A percentile compares a stretch with the other conserved stretches of the same genome.
Evolutionary conservation across 2,797 vertebrate species (phyloP).

Genomic region (Macroramphosus scolopax): DNA sequence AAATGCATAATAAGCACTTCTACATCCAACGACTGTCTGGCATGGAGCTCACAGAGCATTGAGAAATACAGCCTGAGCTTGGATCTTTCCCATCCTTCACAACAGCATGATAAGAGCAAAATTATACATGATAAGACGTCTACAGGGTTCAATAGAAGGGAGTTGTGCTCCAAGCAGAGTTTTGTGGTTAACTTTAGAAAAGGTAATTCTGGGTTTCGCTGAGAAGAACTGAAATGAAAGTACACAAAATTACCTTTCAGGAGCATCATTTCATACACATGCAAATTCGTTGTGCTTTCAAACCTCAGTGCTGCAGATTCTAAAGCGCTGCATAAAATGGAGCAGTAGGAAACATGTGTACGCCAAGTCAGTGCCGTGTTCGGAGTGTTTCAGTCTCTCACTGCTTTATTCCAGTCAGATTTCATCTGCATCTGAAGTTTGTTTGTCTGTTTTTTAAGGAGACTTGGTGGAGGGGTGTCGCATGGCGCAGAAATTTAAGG

Average conservation of each 20-base stretch:
- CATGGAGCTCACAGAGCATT: conserved; percentile 25
- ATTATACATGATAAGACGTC: conserved; percentile 7
- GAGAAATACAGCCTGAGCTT: conserved; percentile 20
- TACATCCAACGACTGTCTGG: conserved; percentile 32
- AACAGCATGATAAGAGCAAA: conserved; percentile 19
- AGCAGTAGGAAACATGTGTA: no score
- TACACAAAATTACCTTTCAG: conserved; percentile 9
- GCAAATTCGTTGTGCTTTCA: neutral
- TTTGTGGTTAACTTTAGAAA: conserved; percentile 6
- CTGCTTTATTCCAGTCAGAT: neutral
- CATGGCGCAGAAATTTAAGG: no score
- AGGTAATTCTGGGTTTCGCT: conserved; percentile 26
- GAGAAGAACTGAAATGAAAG: conserved; percentile 10
- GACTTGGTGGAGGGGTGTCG: no score
- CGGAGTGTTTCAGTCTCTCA: no score
- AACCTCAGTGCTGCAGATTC: neutral
- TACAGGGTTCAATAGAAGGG: neutral
- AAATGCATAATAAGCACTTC: conserved; percentile 36
- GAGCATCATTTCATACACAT: neutral
- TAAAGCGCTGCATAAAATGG: neutral
- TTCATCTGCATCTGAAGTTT: no score
- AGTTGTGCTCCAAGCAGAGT: conserved; percentile 5
- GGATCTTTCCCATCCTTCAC: conserved; percentile 30
- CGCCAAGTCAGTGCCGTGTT: neutral
- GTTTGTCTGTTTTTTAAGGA: no score